Base-by-base conservation (phyloP, 2,797 vertebrate species). In the Bovichtus variegatus region DNA sequence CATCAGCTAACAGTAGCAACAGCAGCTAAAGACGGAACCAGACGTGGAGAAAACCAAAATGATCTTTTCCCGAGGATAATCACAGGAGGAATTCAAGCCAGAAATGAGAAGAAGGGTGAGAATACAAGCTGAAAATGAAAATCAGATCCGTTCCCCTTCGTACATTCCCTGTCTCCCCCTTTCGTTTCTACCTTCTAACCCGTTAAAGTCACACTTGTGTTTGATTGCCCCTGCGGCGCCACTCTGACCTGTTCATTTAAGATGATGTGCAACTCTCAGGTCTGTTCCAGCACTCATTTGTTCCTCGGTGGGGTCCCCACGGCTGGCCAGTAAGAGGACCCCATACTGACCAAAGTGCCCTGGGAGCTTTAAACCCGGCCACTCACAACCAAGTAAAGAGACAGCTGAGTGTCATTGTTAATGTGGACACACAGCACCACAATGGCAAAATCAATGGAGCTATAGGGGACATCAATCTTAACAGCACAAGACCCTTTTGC, bases 381-480 rank as follows among this genome's bases (percentile, higher is more conserved):
- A 87, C 92, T 95, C 90, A 85, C 84, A 76, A 87, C 89, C 84
- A 86, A 91, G 93, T 92, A 93, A 93, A 93, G 93, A 94, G 95
- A 93, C 94, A 95, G 93, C 92, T 88, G 94, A 93, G 93, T 93
- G 93, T 94, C 94, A 93, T 92, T 93, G 93, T 95, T 95, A 95
- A 95, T 95, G 94, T 94, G 92, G 93, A 95, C 94, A 95, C 94
- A 94, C 91, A 93, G 91, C 92, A 92, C 84, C 89, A 94, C 94
- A 95, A 95, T 94, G 92, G 94, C 90, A 95, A 95, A 95, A 96
- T 96, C 95, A 94, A 96, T 96, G 93, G 86, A 71, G 87, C 92
- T 95, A 94, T 94, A 95, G 94, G 91, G 88, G 81, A 90, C 93
- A 96, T 96, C 94, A 95, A 95, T 96, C 95, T 92, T 85, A 85